phyloP scores from a whole-genome alignment of 2,888 invertebrate species.

The Furcula furcula region DNA sequence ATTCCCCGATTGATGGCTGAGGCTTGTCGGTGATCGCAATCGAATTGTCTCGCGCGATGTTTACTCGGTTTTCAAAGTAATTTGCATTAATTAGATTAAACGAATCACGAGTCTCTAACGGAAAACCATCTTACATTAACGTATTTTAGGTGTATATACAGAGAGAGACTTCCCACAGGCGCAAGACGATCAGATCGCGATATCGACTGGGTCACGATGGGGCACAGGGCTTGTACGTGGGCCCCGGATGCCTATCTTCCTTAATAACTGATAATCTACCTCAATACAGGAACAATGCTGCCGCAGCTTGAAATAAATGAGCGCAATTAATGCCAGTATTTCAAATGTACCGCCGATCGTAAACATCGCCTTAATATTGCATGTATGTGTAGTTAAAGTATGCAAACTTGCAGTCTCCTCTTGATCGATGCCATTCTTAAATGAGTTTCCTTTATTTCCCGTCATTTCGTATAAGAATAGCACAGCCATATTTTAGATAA shows the following conservation, averaged over 20 bases:
- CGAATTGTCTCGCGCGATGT: conserved; percentile 47
- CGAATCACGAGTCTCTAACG: conserved; percentile 30
- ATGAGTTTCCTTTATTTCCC: conserved; percentile 22
- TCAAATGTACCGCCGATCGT: conserved; percentile 25
- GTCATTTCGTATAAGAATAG: conserved; percentile 9
- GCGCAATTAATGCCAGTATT: conserved; percentile 62
- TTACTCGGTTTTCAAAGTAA: conserved; percentile 34
- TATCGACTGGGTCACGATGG: conserved; percentile 63
- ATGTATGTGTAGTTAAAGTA: conserved; percentile 14
- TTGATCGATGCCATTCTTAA: conserved; percentile 25
- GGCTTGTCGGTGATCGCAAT: conserved; percentile 45
- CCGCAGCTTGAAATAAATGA: conserved; percentile 58
- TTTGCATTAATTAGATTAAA: conserved; percentile 32
- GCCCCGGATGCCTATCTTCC: conserved; percentile 53
- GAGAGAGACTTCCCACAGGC: conserved; percentile 54
- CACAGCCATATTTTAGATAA: conserved; percentile 24
- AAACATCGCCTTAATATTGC: conserved; percentile 17
- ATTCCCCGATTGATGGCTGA: conserved; percentile 49
- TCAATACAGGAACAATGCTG: conserved; percentile 59
- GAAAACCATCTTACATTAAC: conserved; percentile 19
- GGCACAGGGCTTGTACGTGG: conserved; percentile 59
- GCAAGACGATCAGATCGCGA: conserved; percentile 58
- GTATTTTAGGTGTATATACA: conserved; percentile 18
- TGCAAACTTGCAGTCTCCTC: conserved; percentile 10
- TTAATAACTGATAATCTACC: conserved; percentile 62